These are phyloP conservation scores for Endotricha flammealis DNA, from an alignment of 2,888 invertebrate species.

Conservation along the genomic window DNA sequence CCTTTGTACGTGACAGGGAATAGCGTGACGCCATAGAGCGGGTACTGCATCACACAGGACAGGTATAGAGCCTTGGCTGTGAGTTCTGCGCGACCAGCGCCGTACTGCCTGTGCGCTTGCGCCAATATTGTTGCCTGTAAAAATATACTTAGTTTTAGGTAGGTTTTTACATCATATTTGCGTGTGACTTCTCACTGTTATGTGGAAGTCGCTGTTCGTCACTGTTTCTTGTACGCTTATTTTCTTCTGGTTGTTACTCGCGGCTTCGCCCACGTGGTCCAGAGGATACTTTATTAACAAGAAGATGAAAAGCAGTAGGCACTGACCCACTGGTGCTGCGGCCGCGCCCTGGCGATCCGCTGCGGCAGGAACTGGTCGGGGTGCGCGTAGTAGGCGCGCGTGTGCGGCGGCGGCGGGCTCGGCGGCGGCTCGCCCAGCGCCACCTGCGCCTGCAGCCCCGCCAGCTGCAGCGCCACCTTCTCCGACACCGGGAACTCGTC, in stretches of 20 bases:
- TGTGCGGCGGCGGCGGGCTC: constrained; percentile 84
- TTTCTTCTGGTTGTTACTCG: too few species aligned
- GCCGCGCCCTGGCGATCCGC: constrained; percentile 86
- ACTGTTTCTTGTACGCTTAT: too few species aligned
- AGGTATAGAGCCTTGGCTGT: constrained; percentile 96
- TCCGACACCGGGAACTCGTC: constrained; percentile 97
- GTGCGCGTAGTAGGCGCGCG: constrained; percentile 91
- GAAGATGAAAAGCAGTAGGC: too few species aligned
- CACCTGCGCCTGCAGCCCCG: constrained; percentile 96
- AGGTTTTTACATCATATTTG: too few species aligned
- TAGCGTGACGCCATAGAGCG: constrained; percentile 91
- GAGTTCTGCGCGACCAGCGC: constrained; percentile 92
- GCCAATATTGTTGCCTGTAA: constrained; percentile 87
- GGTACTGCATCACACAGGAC: constrained; percentile 98
- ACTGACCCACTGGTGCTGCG: constrained; percentile 89
- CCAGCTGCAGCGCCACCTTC: constrained; percentile 94
- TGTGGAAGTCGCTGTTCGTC: too few species aligned
- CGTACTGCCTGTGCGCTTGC: constrained; percentile 93
- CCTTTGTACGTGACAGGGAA: constrained; percentile 95
- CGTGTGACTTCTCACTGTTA: too few species aligned
- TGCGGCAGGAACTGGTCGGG: constrained; percentile 94
- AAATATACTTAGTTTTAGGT: neutral
- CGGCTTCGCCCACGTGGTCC: too few species aligned
- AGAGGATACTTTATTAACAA: too few species aligned
- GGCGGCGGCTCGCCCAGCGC: constrained; percentile 90